Base-by-base conservation (phyloP, 92 coral and sea anemone genomes). In the Epizoanthus illoricatus region DNA sequence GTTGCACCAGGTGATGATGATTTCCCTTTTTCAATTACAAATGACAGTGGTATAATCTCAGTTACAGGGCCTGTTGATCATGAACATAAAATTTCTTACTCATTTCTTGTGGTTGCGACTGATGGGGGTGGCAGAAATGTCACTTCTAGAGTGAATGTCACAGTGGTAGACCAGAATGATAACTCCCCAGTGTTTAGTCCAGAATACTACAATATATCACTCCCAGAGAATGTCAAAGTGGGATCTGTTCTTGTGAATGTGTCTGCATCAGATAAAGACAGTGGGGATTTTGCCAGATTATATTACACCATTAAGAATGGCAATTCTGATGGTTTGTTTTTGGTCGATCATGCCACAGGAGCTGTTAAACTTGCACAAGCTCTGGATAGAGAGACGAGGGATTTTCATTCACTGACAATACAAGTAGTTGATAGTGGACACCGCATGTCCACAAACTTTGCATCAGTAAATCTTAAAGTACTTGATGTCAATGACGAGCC, bases 401-500 rank as follows among this genome's bases (percentile, higher is more conserved):
- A 91, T 43, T 82, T 82, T 65, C 91, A 93, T 71, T 71, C 85
- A 16, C 85, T 97, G 12, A 80, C 65, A 43, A 84, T 94, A 24
- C 61, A 85, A 74, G 97, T 89, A 72, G 85, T 70, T 6, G 99
- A 97, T 85, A 94, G 94, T 33, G 98, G 97, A 59, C 94, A 98
- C 11, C 80, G 59, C 15, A 81, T 79, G 19, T 91, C 99, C 5
- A 42, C 84, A 19, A 91, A 88, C 57, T 57, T 71, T 79, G 99
- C 98, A 18, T 52, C 88, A 9, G 92, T 97, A 16, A 61, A 72
- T 62, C 84, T 97, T 40, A 87, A 86, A 23, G 98, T 97, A 17
- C 82, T 86, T 64, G 99, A 97, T 85, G 93, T 97, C 0, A 97
- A 97, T 66, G 99, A 97, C 61, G 97, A 93, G 7, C 97, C 99